Base-by-base conservation (phyloP, 2,888 invertebrate genomes). In the Chrysomela aeneicollis region DNA sequence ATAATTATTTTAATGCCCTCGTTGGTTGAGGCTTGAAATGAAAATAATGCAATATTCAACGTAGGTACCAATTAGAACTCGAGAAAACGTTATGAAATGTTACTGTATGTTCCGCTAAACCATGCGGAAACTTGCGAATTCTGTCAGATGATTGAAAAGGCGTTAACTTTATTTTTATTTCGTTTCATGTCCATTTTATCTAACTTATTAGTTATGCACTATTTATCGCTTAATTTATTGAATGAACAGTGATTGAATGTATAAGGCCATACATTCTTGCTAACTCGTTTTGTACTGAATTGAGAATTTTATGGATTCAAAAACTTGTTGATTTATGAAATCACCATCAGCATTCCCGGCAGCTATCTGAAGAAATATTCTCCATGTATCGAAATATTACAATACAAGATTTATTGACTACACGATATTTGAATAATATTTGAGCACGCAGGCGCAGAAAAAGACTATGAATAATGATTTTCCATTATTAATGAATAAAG, bases 141-240 rank as follows among this genome's bases (percentile, higher is more conserved):
- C n/a, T 15, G 42, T 42, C 42, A 42, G 42, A 42, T 47, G 52
- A 19, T 47, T 53, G 47, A 47, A 46, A 60, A 42, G 60, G 46
- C 52, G 60, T 60, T 52, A 50, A 60, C 53, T 30, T 37, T 53
- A 52, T 19, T 32, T 52, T 67, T 61, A 61, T 22, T 63, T 53
- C 10, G 50, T 26, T 66, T 62, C 62, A 59, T 61, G 62, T 46
- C 42, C 15, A 42, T 42, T 42, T 42, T 42, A 42, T 42, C 15
- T 18, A 55, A 30, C 47, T 54, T 59, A 67, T 67, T 63, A 61
- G 64, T 59, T 53, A 64, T 55, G 67, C 64, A 57, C 67, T 67
- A 59, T 61, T 67, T 64, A 61, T 35, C 57, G 19, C 18, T 37
- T 21, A 52, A 64, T 64, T 64, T 62, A 67, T 67, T 18, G 58